Evolutionary conservation across 2,797 vertebrate species (phyloP), one percentile per base, ranked within the genome.

Genomic region (Brachyrhaphis roseni): DNA sequence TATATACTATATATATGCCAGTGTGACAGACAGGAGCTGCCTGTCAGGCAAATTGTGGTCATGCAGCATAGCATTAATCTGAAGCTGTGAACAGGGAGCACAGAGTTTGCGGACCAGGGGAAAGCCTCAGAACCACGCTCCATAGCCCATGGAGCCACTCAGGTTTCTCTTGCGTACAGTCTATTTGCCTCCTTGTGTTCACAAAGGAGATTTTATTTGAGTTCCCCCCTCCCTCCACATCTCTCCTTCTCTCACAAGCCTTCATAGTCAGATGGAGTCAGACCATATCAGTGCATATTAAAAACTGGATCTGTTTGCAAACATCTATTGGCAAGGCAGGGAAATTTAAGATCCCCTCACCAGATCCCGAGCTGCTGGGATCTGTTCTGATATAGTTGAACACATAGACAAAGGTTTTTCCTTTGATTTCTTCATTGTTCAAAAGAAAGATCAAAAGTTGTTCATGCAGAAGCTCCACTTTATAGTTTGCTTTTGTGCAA

Each of bases 181-280:
- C 95, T 90, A 97, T 97, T 98, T 96, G 97, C 96, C 96, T 97
- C 96, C 95, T 95, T 95, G 92, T 93, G 95, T 93, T 95, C 97
- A 98, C 97, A 98, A 98, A 98, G 97, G 94, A 91, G 89, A 95
- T 96, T 96, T 97, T 98, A 97, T 98, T 95, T 90, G 43, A 83
- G 75, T 75, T 77, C 70, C 87, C 82, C 55, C 7, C 88, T 87
- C 79, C 76, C 78, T 41, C 82, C 49, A 41, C 8, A 51, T 81
- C 75, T 46, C 84, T 3, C 82, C 80, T 80, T 73, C 72, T 53
- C 75, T 55, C 43, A 41, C 26, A 1, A 26, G 75, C 87, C 88
- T 78, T 95, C 94, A 94, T 96, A 96, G 95, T 96, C 95, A 96
- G 95, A 90, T 88, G 89, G 79, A 93, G 90, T 90, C 87, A 83